Evolutionary conservation across 2,888 invertebrate species (phyloP).

Genomic region (Ormyrus rosae): DNA sequence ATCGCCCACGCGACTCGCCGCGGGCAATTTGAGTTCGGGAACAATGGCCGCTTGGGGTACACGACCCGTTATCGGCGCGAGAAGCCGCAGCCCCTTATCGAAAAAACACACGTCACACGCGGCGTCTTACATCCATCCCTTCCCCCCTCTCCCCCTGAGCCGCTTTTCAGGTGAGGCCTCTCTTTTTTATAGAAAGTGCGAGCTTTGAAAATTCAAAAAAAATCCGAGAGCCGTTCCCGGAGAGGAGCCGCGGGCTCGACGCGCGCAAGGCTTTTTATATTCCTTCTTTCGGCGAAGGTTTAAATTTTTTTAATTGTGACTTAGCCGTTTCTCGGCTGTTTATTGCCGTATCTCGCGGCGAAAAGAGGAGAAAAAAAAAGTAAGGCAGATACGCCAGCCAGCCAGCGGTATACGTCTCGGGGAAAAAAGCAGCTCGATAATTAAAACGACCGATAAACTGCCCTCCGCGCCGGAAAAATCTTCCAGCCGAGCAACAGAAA

Average conservation of each 20-base stretch:
- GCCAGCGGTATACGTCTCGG: background rate
- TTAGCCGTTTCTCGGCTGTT: too few species aligned
- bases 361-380: too few species aligned
- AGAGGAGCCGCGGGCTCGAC: too few species aligned
- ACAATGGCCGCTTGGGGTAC: constrained; percentile 65
- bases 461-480: background rate
- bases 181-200: too few species aligned
- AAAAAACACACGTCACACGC: constrained; percentile 43
- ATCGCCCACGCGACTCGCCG: background rate
- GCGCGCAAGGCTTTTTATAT: too few species aligned
- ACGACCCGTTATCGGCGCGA: constrained; percentile 72
- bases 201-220: too few species aligned
- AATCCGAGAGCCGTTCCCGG: too few species aligned
- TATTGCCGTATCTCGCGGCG: too few species aligned
- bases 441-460: constrained; percentile 10
- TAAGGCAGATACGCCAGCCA: background rate
- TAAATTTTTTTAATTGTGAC: too few species aligned
- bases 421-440: constrained; percentile 6
- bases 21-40: constrained; percentile 45
- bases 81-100: constrained; percentile 38
- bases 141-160: too few species aligned
- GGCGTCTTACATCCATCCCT: constrained; percentile 33
- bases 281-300: too few species aligned
- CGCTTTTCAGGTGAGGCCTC: too few species aligned
- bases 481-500: background rate